phyloP scores from a whole-genome alignment of 2,797 vertebrate species.

The Brachymystax lenok region DNA sequence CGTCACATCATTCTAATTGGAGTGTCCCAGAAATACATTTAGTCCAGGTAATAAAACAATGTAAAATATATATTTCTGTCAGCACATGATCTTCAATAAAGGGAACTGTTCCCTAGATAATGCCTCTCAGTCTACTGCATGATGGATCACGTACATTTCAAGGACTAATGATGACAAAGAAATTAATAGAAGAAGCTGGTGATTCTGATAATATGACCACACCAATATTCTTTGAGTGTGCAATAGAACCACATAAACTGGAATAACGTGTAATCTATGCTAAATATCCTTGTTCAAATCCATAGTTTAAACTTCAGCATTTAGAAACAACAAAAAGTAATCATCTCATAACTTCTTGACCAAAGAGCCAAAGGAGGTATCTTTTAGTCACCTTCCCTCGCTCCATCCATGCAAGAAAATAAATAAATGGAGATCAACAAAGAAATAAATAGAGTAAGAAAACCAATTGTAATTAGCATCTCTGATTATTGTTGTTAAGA shows the following conservation, averaged over 20 bases:
- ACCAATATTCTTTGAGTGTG: not conserved
- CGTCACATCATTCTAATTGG: too few relatives aligned
- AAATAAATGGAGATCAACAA: constrained; percentile 11
- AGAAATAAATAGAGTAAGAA: constrained; percentile 31
- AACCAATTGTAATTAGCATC: constrained; percentile 56
- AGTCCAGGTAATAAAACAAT: too few relatives aligned
- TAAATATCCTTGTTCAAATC: not conserved
- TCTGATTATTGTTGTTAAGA: constrained; percentile 53
- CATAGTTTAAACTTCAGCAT: constrained; percentile 36
- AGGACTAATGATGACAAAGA: too few relatives aligned
- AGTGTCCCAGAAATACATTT: too few relatives aligned
- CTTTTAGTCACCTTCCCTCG: constrained; percentile 11
- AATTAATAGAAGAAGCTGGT: too few relatives aligned
- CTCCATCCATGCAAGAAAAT: constrained; percentile 19
- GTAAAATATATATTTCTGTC: too few relatives aligned
- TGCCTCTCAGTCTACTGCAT: too few relatives aligned
- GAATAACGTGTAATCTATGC: not conserved
- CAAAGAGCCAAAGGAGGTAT: constrained; percentile 20
- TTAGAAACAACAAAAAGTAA: constrained; percentile 26
- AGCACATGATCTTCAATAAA: too few relatives aligned
- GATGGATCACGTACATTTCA: too few relatives aligned
- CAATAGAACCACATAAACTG: not conserved
- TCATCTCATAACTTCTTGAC: constrained; percentile 33
- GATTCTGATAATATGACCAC: too few relatives aligned
- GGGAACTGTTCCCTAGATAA: too few relatives aligned